Evolutionary conservation across 2,797 vertebrate genomes (phyloP).

Genomic region (Vespertilio murinus): DNA sequence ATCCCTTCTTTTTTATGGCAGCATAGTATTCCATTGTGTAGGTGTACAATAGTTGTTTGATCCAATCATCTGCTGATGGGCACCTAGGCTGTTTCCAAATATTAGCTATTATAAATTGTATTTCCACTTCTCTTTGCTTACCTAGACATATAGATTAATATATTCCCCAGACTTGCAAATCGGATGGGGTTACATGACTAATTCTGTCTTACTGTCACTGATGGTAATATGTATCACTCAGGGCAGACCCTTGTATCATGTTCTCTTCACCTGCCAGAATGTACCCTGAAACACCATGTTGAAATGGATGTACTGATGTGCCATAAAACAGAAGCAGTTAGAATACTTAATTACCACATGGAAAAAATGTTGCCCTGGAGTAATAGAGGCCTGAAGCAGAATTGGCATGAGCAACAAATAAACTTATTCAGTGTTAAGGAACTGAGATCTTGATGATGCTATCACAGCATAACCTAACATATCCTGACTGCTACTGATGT

Average conservation of each 20-base stretch:
- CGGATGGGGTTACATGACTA: background rate
- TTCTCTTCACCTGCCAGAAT: background rate
- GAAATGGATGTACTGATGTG: background rate
- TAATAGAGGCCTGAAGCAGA: background rate
- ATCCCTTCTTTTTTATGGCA: too few species aligned
- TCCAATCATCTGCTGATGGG: too few species aligned
- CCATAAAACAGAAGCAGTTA: background rate
- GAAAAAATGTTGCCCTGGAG: background rate
- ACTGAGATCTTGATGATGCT: background rate
- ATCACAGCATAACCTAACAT: background rate
- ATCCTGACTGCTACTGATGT: background rate
- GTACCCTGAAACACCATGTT: background rate
- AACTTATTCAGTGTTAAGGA: background rate
- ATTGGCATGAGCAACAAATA: slow-evolving; percentile 14
- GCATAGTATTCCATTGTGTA: too few species aligned
- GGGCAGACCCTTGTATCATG: background rate
- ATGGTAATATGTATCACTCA: background rate
- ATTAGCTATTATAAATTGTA: too few species aligned
- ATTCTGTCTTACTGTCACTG: background rate
- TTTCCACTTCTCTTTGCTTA: background rate
- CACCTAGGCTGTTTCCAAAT: too few species aligned
- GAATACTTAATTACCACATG: background rate
- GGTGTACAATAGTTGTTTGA: too few species aligned
- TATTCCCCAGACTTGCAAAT: background rate
- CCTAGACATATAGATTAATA: background rate